Base-by-base conservation (phyloP, 2,797 vertebrate species). In the Pogonophryne albipinna region DNA sequence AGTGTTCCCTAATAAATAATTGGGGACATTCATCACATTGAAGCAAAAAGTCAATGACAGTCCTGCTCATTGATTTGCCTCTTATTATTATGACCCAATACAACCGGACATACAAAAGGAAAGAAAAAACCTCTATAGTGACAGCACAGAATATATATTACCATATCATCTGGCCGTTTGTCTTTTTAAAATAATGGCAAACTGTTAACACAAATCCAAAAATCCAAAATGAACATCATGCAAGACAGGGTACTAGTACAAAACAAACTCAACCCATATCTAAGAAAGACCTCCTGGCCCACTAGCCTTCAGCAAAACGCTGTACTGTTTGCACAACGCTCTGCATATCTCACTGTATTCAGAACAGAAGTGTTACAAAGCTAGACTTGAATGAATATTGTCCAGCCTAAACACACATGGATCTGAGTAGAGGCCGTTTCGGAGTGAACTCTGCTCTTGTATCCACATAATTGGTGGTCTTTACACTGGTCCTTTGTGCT, bases 401-500 rank as follows among this genome's bases (percentile, higher is more conserved):
- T 76, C 27, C 46, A 74, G 46, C 53, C 62, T 55, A 79, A 82
- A 82, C 46, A 79, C 71, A 71, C 82, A 77, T 45, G 42, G 76
- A 87, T 79, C 20, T n/a, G 64, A 85, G 81, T 16, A 6, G 47
- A 71, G 75, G 49, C 44, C 23, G 74, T 80, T 90, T 84, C 62
- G 74, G 66, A 81, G 78, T 80, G 76, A 94, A 91, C 86, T 86
- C 82, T 91, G 88, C 87, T 91, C 91, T 87, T 86, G 86, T 88
- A 91, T 76, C 85, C 89, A 93, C 91, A 91, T 94, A 94, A 95
- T 92, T 94, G 91, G 92, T 91, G 94, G 91, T 91, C 91, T 94
- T 91, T 91, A 95, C 95, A 95, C 92, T 94, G 87, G 93, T 79
- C 87, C 93, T 95, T 95, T 95, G 95, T 95, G 94, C 90, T 79